These are phyloP conservation scores for Aquatica leii DNA, from an alignment of 2,888 invertebrate genomes.

Conservation along the genomic window DNA sequence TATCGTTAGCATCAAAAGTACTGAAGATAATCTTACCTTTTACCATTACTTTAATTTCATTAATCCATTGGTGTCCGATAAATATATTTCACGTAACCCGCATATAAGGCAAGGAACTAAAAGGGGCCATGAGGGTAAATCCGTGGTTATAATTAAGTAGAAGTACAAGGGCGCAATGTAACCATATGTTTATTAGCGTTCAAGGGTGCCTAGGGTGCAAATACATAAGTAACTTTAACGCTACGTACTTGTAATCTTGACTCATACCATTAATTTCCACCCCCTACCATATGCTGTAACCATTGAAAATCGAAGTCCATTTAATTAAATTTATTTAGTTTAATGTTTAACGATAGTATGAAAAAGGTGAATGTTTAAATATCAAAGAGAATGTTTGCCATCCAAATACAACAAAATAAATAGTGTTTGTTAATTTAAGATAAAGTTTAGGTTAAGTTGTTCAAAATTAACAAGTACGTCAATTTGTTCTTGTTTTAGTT, in stretches of 20 bases:
- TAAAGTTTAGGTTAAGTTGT: too few relatives aligned
- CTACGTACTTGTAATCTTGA: slow-evolving; percentile 34
- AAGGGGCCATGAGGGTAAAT: slow-evolving; percentile 22
- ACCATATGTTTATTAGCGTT: slow-evolving; percentile 33
- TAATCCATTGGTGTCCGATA: background rate
- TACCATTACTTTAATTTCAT: background rate
- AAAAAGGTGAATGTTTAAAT: too few relatives aligned
- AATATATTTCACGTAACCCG: slow-evolving; percentile 4
- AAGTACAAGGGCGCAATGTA: slow-evolving; percentile 27
- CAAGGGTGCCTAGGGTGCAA: slow-evolving; percentile 26
- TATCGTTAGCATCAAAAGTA: too few relatives aligned
- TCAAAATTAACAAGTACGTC: slow-evolving; percentile 18
- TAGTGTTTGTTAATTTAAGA: too few relatives aligned
- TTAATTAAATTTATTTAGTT: slow-evolving; percentile 35
- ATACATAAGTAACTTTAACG: slow-evolving; percentile 33
- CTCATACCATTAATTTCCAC: slow-evolving; percentile 34
- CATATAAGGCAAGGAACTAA: background rate
- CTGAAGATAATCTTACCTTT: too few relatives aligned
- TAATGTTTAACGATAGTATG: slow-evolving; percentile 29
- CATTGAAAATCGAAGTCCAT: slow-evolving; percentile 33
- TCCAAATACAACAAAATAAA: too few relatives aligned
- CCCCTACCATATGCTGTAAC: slow-evolving; percentile 33
- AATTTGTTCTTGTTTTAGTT: slow-evolving; percentile 19
- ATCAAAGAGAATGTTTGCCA: too few relatives aligned
- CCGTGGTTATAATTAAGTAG: slow-evolving; percentile 34